phyloP scores from a whole-genome alignment of 23 tunicate genomes.

The Phallusia fumigata region DNA sequence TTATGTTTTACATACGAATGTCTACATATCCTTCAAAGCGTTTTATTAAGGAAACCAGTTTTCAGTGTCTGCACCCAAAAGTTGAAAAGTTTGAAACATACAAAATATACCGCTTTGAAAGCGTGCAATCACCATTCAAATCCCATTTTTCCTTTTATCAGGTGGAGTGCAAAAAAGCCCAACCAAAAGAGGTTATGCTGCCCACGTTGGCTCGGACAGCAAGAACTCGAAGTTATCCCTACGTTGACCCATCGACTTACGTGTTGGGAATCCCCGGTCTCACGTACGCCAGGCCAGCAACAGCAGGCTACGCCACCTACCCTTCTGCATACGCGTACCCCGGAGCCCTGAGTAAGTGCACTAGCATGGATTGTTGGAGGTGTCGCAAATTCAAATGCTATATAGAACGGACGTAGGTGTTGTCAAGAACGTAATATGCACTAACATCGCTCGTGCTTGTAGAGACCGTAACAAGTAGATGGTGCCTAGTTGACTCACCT shows the following conservation, averaged over 20 bases:
- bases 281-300: constrained; percentile 42
- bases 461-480: not conserved
- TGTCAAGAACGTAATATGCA: not conserved
- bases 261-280: constrained; percentile 39
- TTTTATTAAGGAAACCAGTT: too few relatives aligned
- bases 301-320: constrained; percentile 23
- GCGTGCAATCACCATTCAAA: too few relatives aligned
- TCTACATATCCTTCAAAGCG: too few relatives aligned
- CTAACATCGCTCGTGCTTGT: constrained; percentile 9
- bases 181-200: constrained; percentile 97
- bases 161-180: constrained; percentile 99
- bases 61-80: too few relatives aligned
- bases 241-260: constrained; percentile 70
- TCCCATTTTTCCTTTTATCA: too few relatives aligned
- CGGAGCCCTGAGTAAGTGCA: constrained; percentile 38
- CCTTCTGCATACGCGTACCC: constrained; percentile 26
- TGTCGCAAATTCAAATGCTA: not conserved
- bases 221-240: constrained; percentile 42
- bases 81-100: too few relatives aligned
- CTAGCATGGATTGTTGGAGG: not conserved
- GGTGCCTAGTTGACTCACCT: not conserved
- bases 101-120: too few relatives aligned
- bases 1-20: too few relatives aligned
- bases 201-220: constrained; percentile 59
- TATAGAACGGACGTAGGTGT: not conserved